phyloP scores from a whole-genome alignment of 2,888 invertebrate genomes.

The Subacronicta megacephala region DNA sequence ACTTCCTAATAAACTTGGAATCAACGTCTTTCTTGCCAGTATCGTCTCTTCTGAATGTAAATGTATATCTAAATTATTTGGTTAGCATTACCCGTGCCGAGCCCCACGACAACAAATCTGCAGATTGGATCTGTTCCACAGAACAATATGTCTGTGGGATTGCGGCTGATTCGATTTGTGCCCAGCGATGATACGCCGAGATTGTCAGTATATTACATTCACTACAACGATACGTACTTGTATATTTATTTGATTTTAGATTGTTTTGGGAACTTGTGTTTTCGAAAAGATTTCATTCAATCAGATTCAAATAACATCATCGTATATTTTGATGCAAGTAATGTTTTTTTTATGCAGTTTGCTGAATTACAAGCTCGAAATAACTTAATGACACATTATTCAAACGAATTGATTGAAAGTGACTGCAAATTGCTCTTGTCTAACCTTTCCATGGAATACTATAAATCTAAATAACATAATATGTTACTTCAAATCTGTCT shows the following conservation, averaged over 20 bases:
- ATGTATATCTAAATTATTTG: constrained; percentile 42
- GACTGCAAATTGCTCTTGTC: no score
- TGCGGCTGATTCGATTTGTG: constrained; percentile 65
- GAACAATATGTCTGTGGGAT: constrained; percentile 64
- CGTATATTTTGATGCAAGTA: background rate
- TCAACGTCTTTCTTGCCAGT: background rate
- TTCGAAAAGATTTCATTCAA: background rate
- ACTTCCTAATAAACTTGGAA: no score
- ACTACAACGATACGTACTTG: constrained; percentile 23
- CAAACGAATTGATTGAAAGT: no score
- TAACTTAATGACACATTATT: no score
- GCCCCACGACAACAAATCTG: constrained; percentile 36
- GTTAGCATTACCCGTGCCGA: constrained; percentile 33
- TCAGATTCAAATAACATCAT: no score
- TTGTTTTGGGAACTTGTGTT: constrained; percentile 13
- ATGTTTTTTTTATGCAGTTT: no score
- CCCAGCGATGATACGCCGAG: constrained; percentile 51
- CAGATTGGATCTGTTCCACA: constrained; percentile 56
- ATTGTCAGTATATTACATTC: constrained; percentile 50
- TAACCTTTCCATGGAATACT: no score
- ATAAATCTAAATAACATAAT: no score
- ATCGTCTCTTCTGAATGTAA: constrained; percentile 14
- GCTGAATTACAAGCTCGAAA: no score
- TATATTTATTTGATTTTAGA: constrained; percentile 44
- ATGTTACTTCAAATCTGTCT: no score